Evolutionary conservation across 92 coral and sea anemone genomes (phyloP).

Genomic region (Phymanthus crucifer): DNA sequence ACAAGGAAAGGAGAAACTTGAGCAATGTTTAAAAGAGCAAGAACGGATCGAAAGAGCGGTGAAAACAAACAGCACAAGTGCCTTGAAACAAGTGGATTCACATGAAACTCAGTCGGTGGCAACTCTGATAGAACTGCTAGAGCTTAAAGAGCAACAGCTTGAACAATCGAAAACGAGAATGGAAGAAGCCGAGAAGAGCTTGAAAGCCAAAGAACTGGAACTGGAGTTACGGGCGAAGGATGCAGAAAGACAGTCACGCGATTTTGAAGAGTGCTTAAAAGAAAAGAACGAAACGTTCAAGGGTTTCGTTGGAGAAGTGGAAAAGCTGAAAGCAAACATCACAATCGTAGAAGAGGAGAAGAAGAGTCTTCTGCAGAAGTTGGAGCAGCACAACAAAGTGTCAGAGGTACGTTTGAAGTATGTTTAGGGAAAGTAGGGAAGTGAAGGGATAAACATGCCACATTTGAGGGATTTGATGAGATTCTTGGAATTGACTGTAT

Average conservation of each 20-base stretch:
- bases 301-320: not conserved
- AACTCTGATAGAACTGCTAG: not conserved
- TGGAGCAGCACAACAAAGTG: not conserved
- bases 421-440: not conserved
- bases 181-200: not conserved
- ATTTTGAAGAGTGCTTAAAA: not conserved
- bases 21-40: not conserved
- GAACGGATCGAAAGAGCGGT: not conserved
- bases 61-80: too few relatives aligned
- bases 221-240: not conserved
- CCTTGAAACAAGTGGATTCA: not conserved
- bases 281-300: not conserved
- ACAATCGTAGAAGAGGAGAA: not conserved
- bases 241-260: not conserved
- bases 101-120: not conserved
- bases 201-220: not conserved
- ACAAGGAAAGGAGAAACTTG: not conserved
- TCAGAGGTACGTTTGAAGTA: not conserved
- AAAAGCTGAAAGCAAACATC: not conserved
- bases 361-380: not conserved
- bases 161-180: not conserved
- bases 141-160: not conserved
- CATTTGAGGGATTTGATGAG: too few relatives aligned
- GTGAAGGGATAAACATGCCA: too few relatives aligned
- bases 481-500: too few relatives aligned